Percentiles rank a stretch among this genome's conserved stretches.
phyloP scores from a whole-genome alignment of 1,140 invertebrate genomes.

The Coelopa frigida region DNA sequence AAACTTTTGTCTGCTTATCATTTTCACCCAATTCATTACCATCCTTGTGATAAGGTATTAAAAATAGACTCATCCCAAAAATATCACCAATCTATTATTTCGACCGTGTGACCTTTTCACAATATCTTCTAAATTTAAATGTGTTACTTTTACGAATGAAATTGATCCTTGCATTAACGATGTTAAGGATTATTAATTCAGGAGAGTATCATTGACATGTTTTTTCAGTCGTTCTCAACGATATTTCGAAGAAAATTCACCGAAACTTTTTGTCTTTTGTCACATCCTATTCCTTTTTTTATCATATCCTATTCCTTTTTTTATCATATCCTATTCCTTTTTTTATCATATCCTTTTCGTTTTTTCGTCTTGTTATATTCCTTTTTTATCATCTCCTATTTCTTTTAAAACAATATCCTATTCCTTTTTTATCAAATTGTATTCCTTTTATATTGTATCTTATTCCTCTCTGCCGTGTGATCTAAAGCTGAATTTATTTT shows the following conservation, averaged over 20 bases:
- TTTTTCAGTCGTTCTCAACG: constrained; percentile 7
- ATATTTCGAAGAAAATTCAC: constrained; percentile 3
- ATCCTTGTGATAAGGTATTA: too few species aligned
- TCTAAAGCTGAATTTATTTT: background rate
- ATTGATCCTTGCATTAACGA: too few species aligned
- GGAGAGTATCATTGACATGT: constrained; percentile 8
- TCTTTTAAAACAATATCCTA: constrained; percentile 7
- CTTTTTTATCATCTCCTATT: constrained; percentile 5
- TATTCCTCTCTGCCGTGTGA: constrained; percentile 3
- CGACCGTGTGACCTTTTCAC: background rate
- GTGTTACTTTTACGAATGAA: too few species aligned
- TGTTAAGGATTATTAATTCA: constrained; percentile 7
- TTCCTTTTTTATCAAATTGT: constrained; percentile 6
- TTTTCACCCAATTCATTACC: too few species aligned
- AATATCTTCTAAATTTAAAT: background rate
- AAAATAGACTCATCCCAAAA: too few species aligned
- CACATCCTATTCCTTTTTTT: constrained; percentile 7
- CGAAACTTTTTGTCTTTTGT: constrained; percentile 5
- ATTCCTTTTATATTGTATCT: constrained; percentile 5
- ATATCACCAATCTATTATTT: background rate
- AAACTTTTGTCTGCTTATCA: too few species aligned
- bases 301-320: background rate
- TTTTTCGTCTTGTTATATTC: constrained; percentile 5
- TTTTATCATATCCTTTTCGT: constrained; percentile 7
- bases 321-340: background rate